Percentiles rank a stretch among this genome's conserved stretches.
phyloP scores from a whole-genome alignment of 2,888 invertebrate genomes.

The Reticulitermes lucifugus region DNA sequence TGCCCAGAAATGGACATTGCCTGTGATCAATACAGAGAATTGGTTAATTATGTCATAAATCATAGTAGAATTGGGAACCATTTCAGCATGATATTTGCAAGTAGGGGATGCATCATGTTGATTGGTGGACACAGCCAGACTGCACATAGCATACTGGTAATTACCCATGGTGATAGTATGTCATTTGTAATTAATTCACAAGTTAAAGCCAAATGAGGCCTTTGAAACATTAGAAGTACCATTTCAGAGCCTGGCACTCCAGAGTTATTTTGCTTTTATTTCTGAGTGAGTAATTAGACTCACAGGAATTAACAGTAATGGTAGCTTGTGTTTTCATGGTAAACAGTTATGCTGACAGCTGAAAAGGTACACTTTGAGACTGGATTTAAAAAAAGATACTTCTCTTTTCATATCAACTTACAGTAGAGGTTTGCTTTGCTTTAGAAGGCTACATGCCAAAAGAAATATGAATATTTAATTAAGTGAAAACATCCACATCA shows the following conservation, averaged over 20 bases:
- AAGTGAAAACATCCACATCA: too few species aligned
- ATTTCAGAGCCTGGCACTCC: not conserved
- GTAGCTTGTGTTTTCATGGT: not conserved
- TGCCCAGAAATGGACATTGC: not conserved
- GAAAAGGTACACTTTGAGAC: not conserved
- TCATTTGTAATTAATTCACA: not conserved
- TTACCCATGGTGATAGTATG: not conserved
- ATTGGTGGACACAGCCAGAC: not conserved
- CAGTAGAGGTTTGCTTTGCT: not conserved
- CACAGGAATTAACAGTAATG: not conserved
- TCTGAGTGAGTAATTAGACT: not conserved
- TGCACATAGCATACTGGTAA: not conserved
- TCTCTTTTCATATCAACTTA: not conserved
- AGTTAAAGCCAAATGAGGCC: constrained; percentile 10
- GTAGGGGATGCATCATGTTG: not conserved
- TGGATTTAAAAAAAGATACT: too few species aligned
- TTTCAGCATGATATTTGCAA: constrained; percentile 5
- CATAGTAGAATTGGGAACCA: not conserved
- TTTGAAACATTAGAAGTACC: not conserved
- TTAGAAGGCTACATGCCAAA: too few species aligned
- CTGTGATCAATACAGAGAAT: not conserved
- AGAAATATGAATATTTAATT: too few species aligned
- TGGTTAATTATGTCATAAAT: constrained; percentile 24
- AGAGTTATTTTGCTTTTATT: not conserved
- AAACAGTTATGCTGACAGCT: not conserved